These are phyloP conservation scores for Pseudomyrmex flavicornis DNA, from an alignment of 1,140 invertebrate genomes.

Conservation along the genomic window DNA sequence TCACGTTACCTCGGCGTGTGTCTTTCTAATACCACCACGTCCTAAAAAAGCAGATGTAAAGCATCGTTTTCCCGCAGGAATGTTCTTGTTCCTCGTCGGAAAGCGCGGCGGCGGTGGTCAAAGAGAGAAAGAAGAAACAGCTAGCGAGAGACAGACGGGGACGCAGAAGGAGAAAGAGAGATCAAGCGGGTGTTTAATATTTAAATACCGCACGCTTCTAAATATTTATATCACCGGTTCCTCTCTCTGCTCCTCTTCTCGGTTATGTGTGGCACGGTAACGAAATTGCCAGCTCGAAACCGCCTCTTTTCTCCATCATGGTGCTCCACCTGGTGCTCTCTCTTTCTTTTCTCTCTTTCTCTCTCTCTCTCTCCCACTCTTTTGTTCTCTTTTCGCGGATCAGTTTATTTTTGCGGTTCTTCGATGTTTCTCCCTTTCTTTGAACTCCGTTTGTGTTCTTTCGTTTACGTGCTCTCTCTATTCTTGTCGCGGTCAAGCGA, in stretches of 20 bases:
- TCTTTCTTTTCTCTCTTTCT: background rate
- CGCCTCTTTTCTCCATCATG: slow-evolving; percentile 20
- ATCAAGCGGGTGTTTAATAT: slow-evolving; percentile 69
- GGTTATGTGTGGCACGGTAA: slow-evolving; percentile 65
- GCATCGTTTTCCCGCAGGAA: background rate
- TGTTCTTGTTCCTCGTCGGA: slow-evolving; percentile 8
- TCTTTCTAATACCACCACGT: slow-evolving; percentile 3
- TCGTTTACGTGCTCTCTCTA: background rate
- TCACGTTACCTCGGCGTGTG: background rate
- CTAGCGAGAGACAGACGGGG: background rate
- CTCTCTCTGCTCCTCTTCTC: background rate
- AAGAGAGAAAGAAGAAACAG: slow-evolving; percentile 1
- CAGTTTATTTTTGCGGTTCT: slow-evolving; percentile 62
- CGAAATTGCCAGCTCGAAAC: slow-evolving; percentile 66
- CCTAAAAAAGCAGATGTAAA: slow-evolving; percentile 15
- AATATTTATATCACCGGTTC: slow-evolving; percentile 70
- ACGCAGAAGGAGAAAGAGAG: too few species aligned
- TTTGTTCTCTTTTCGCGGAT: background rate
- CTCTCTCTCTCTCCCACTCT: background rate
- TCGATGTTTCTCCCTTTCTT: slow-evolving; percentile 36
- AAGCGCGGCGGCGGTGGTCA: background rate
- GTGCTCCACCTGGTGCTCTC: background rate
- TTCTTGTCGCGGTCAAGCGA: slow-evolving; percentile 1
- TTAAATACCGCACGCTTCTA: slow-evolving; percentile 65
- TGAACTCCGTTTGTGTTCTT: background rate